Base-by-base conservation (phyloP, 2,888 invertebrate species). In the Penaeus monodon region DNA sequence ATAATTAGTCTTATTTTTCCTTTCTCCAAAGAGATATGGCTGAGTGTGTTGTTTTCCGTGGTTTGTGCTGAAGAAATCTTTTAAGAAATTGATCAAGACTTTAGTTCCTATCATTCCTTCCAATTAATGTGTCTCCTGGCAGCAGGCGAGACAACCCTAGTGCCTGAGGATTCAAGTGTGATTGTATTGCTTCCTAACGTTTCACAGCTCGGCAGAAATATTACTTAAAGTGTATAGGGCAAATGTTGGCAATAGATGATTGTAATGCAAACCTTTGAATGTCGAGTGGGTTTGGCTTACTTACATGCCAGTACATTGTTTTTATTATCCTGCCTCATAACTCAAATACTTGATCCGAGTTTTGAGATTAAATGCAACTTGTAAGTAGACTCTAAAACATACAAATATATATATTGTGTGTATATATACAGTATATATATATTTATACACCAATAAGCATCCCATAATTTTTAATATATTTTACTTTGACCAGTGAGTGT, bases 81-180 rank as follows among this genome's bases (percentile, higher is more conserved):
- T 33, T 78, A 65, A 78, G 33, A 77, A 66, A 27, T 66, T 49
- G 38, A 49, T 44, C 17, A 65, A 65, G 66, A 29, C 20, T 29
- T 76, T 38, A 65, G 77, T 65, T 64, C 57, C 65, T 84, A 29
- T 78, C 77, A 29, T 77, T 78, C 68, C 33, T 27, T 65, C 65
- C 81, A 66, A 27, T 38, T 38, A 49, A 66, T 44, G 17, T 38
- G 63, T 29, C 57, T 29, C 49, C 7, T 66, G 84, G 84, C 77
- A 84, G 77, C 66, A 84, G 84, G 65, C 84, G 77, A 65, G 84
- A 84, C 68, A 74, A 27, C 76, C 84, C 44, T 80, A 84, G 84
- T 84, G 84, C 84, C 76, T 84, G 84, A 84, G 77, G 84, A 66
- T 77, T 77, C 77, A 77, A 44, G 77, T 84, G 84, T 84, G 84